Conservation (phyloP, 2,888 invertebrate species). For the Agrotis puta region DNA sequence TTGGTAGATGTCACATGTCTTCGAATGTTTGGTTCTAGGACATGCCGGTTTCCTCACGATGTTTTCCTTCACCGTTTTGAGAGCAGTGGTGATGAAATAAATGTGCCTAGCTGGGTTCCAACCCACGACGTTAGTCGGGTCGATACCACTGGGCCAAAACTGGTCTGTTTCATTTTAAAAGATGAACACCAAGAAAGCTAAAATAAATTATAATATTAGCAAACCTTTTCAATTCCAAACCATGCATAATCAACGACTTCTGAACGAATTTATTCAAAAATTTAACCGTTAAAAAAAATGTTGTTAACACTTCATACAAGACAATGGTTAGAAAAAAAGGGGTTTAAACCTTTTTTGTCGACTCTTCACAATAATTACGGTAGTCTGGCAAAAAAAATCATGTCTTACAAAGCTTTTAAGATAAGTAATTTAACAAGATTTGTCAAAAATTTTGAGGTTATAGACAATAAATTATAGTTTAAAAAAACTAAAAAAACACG, state of each 20-base stretch:
- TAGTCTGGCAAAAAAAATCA: constrained; percentile 14
- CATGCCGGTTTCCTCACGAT: no score
- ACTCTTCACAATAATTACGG: constrained; percentile 9
- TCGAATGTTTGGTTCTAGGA: no score
- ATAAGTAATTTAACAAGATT: constrained; percentile 25
- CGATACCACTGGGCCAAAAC: no score
- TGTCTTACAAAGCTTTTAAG: constrained; percentile 32
- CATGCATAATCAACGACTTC: constrained; percentile 18
- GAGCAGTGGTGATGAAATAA: no score
- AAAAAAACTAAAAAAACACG: no score
- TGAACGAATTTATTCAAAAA: not conserved
- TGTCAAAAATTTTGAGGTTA: constrained; percentile 24
- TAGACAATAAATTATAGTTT: no score
- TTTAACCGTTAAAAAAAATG: constrained; percentile 5
- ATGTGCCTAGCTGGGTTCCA: no score
- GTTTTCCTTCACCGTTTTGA: no score
- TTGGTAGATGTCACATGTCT: no score
- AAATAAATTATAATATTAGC: constrained; percentile 26
- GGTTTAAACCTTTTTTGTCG: constrained; percentile 12
- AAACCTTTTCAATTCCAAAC: constrained; percentile 2
- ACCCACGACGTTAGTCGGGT: no score
- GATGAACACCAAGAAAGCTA: not conserved
- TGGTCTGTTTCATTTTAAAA: not conserved
- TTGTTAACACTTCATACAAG: constrained; percentile 23
- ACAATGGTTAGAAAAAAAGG: constrained; percentile 29